Percentiles rank a stretch among this genome's conserved stretches.
Evolutionary conservation across 2,888 invertebrate species (phyloP).

Genomic region (Drosophila pseudotalamancana): DNA sequence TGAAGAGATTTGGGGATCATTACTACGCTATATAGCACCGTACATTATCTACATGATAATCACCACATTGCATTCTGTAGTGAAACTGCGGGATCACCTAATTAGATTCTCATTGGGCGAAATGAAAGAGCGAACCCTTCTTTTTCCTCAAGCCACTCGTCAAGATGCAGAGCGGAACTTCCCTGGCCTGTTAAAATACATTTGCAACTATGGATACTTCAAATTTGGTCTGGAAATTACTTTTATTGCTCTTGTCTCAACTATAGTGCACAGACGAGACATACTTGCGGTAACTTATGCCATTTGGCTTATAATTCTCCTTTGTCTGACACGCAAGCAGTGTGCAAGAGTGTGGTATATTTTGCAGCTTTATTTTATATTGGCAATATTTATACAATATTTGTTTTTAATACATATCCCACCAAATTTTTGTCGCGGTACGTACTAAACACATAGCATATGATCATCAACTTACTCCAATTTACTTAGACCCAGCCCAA

Average conservation of each 20-base stretch:
- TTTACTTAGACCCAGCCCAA: not conserved
- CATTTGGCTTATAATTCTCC: constrained; percentile 91
- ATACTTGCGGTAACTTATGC: constrained; percentile 94
- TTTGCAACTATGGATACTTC: constrained; percentile 97
- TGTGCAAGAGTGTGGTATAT: constrained; percentile 92
- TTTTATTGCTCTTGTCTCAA: constrained; percentile 92
- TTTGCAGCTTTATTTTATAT: constrained; percentile 91
- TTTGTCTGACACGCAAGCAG: constrained; percentile 87
- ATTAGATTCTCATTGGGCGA: constrained; percentile 85
- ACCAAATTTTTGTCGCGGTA: constrained; percentile 92
- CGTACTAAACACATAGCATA: constrained; percentile 77
- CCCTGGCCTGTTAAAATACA: constrained; percentile 91
- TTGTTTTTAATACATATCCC: constrained; percentile 94
- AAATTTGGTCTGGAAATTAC: constrained; percentile 98
- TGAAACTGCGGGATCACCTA: constrained; percentile 91
- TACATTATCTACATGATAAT: constrained; percentile 93
- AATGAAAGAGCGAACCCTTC: constrained; percentile 85
- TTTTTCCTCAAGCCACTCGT: constrained; percentile 92
- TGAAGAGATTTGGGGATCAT: constrained; percentile 83
- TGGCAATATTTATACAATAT: constrained; percentile 95
- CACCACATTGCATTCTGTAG: constrained; percentile 93
- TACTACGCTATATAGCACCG: constrained; percentile 89
- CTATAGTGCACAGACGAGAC: constrained; percentile 95
- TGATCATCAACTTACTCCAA: too few relatives aligned
- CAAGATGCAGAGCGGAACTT: constrained; percentile 94